phyloP scores from a whole-genome alignment of 2,797 vertebrate genomes.

The Carcharodon carcharias region DNA sequence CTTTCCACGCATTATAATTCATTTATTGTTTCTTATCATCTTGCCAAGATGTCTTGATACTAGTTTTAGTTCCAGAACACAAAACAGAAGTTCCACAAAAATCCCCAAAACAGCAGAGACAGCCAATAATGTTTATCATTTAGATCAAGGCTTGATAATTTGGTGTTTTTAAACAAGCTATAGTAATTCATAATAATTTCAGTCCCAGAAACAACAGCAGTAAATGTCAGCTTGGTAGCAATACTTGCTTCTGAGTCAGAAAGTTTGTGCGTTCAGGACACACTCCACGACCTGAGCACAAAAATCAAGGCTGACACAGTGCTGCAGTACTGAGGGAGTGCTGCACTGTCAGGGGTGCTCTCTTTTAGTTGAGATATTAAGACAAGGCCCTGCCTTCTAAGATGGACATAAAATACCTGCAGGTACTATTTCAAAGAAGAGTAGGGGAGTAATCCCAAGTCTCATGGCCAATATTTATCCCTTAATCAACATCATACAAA shows the following conservation, averaged over 20 bases:
- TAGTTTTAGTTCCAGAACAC: neutral
- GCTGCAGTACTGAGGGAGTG: neutral
- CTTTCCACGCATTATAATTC: too few species aligned
- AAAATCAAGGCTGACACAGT: neutral
- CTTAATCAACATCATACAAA: too few species aligned
- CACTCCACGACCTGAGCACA: neutral
- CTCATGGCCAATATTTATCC: too few species aligned
- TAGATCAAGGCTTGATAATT: neutral
- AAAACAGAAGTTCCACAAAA: neutral
- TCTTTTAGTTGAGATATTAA: neutral
- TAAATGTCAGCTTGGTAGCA: neutral
- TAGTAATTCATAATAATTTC: neutral
- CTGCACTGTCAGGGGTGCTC: neutral
- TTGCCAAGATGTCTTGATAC: neutral
- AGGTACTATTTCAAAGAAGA: too few species aligned
- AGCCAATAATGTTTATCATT: neutral
- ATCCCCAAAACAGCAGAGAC: neutral
- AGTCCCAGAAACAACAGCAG: neutral
- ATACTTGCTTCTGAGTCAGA: neutral
- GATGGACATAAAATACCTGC: too few species aligned
- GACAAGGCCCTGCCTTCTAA: too few species aligned
- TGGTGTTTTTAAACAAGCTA: neutral
- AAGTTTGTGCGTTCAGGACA: neutral
- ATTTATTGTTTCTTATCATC: neutral
- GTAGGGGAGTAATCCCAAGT: too few species aligned